phyloP scores from a whole-genome alignment of 2,113 vertebrate genomes.

The Mobula birostris region DNA sequence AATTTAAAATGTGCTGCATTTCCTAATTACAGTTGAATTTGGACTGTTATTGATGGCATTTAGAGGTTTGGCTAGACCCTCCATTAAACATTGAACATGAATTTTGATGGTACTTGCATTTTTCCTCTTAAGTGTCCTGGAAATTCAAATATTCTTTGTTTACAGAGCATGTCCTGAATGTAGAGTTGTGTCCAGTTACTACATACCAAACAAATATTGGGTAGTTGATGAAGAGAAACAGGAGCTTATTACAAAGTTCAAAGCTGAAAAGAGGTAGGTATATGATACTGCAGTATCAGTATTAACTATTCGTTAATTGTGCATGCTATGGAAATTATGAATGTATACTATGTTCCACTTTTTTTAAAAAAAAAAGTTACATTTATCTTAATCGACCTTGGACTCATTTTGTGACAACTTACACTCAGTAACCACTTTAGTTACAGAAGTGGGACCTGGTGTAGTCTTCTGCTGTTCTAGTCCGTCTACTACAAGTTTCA shows the following conservation, averaged over 20 bases:
- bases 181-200: conserved; percentile 70
- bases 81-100: too few relatives aligned
- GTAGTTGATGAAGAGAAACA: conserved; percentile 65
- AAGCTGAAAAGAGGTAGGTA: conserved; percentile 64
- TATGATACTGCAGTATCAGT: background rate
- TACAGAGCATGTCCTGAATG: conserved; percentile 79
- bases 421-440: too few relatives aligned
- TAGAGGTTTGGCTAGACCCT: background rate
- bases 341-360: background rate
- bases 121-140: background rate
- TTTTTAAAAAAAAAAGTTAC: too few relatives aligned
- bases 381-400: too few relatives aligned
- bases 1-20: background rate
- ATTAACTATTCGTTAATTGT: background rate
- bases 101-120: background rate
- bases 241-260: conserved; percentile 65
- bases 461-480: too few relatives aligned
- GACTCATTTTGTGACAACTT: too few relatives aligned
- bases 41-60: background rate
- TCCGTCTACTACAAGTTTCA: too few relatives aligned
- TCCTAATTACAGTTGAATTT: background rate
- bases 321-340: background rate
- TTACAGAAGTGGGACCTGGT: too few relatives aligned
- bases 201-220: conserved; percentile 79
- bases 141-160: fast-evolving